A percentile compares a stretch with the other conserved stretches of the same genome.
Evolutionary conservation across 2,888 invertebrate species (phyloP).

Genomic region (Leptinotarsa tumamoca): DNA sequence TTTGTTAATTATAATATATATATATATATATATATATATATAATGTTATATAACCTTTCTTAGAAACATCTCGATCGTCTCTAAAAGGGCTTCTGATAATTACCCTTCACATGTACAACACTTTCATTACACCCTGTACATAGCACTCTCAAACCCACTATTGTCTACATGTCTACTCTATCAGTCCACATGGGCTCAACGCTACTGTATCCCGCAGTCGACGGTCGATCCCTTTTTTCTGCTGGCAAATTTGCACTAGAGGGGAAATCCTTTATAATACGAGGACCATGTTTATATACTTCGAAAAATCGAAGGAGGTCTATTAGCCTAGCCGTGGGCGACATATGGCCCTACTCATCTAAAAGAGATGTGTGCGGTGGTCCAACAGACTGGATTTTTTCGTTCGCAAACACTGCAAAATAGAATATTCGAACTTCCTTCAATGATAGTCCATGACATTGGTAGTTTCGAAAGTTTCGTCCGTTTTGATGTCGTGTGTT

Average conservation of each 20-base stretch:
- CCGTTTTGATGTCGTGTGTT: no score
- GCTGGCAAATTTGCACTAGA: slow-evolving; percentile 33
- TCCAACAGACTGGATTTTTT: slow-evolving; percentile 1
- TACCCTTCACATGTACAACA: background rate
- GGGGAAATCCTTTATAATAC: slow-evolving; percentile 38
- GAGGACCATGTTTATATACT: slow-evolving; percentile 37
- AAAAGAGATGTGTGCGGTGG: slow-evolving; percentile 22
- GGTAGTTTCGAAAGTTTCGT: no score
- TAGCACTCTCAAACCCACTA: slow-evolving; percentile 15
- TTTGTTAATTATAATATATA: no score
- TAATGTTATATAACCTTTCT: no score
- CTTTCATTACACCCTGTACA: slow-evolving; percentile 5
- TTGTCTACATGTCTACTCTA: slow-evolving; percentile 2
- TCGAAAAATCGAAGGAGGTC: slow-evolving; percentile 41
- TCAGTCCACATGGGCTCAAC: background rate
- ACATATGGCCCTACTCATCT: slow-evolving; percentile 44
- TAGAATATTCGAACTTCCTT: no score
- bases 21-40: no score
- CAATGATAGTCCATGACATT: no score
- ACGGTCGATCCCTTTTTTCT: slow-evolving; percentile 34
- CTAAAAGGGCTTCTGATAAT: no score
- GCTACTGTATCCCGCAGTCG: slow-evolving; percentile 31
- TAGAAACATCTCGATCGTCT: no score
- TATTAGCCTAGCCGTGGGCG: slow-evolving; percentile 46
- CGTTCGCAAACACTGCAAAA: background rate